phyloP scores from a whole-genome alignment of 2,113 vertebrate species.

The Gracilinanus agilis region DNA sequence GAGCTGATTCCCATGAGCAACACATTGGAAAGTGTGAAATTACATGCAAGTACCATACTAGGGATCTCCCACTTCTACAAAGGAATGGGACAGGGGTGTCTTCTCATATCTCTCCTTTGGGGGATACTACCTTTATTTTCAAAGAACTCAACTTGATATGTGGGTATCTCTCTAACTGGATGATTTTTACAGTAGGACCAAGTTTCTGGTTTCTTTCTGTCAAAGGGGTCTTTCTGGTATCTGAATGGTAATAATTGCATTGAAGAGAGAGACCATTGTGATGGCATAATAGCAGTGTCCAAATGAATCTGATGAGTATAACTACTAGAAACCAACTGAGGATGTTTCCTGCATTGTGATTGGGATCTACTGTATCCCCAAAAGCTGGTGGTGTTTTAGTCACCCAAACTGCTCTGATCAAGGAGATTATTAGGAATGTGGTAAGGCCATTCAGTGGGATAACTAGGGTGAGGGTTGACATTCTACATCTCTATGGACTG shows the following conservation, averaged over 20 bases:
- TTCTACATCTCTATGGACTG: too few species aligned
- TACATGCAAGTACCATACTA: too few species aligned
- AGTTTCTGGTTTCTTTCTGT: neutral
- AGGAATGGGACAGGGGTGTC: too few species aligned
- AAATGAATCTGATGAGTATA: conserved; percentile 89
- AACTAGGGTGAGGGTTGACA: too few species aligned
- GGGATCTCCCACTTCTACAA: too few species aligned
- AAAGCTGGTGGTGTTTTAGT: conserved; percentile 91
- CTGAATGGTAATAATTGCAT: conserved; percentile 85
- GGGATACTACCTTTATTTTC: too few species aligned
- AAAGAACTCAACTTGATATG: too few species aligned
- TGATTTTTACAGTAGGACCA: neutral
- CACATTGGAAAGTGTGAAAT: too few species aligned
- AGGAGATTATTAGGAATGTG: conserved; percentile 87
- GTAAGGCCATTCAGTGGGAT: conserved; percentile 78
- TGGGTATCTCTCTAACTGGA: too few species aligned
- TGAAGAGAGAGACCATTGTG: conserved; percentile 83
- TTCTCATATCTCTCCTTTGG: too few species aligned
- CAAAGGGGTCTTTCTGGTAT: conserved; percentile 88
- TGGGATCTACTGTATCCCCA: conserved; percentile 88
- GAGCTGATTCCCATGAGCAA: too few species aligned
- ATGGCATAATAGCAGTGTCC: conserved; percentile 88
- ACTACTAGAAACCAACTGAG: conserved; percentile 84
- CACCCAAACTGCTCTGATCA: conserved; percentile 89
- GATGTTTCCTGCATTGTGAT: too few species aligned